Percentiles rank a stretch among this genome's conserved stretches.
phyloP scores from a whole-genome alignment of 2,113 vertebrate species.

The Cyprinodon variegatus region DNA sequence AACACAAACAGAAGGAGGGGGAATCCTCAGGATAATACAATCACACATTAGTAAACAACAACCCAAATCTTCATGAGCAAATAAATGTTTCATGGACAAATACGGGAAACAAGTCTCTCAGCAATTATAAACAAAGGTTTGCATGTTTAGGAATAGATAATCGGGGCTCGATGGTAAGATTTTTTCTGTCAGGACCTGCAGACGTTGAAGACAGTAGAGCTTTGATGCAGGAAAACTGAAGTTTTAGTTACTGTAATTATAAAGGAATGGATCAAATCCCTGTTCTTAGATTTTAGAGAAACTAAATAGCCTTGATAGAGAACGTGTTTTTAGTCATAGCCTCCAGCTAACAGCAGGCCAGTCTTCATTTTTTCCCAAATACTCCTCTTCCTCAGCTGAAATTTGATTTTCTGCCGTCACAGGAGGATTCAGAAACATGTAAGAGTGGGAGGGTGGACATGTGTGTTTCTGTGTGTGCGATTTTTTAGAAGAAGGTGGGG shows the following conservation, averaged over 20 bases:
- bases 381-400: slow-evolving; percentile 32
- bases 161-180: background rate
- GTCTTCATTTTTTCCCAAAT: slow-evolving; percentile 26
- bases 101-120: slow-evolving; percentile 3
- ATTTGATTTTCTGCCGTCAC: slow-evolving; percentile 49
- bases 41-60: slow-evolving; percentile 19
- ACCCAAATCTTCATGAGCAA: slow-evolving; percentile 3
- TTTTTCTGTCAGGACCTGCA: slow-evolving; percentile 5
- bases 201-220: background rate
- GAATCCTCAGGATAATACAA: slow-evolving; percentile 1
- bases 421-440: slow-evolving; percentile 13
- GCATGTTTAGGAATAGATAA: slow-evolving; percentile 1
- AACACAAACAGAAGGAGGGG: background rate
- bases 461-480: slow-evolving; percentile 2
- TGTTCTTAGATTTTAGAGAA: slow-evolving; percentile 8
- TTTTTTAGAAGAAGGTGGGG: background rate
- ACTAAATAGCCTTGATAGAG: background rate
- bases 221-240: slow-evolving; percentile 2
- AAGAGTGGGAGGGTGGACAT: background rate
- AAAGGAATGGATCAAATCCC: slow-evolving; percentile 6
- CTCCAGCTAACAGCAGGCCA: slow-evolving; percentile 46
- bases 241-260: slow-evolving; percentile 15
- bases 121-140: slow-evolving; percentile 26
- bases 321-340: slow-evolving; percentile 11
- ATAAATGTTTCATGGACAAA: slow-evolving; percentile 22